Percentiles rank a stretch among this genome's conserved stretches.
Conservation (phyloP, 2,113 vertebrate genomes). For the Morone saxatilis region DNA sequence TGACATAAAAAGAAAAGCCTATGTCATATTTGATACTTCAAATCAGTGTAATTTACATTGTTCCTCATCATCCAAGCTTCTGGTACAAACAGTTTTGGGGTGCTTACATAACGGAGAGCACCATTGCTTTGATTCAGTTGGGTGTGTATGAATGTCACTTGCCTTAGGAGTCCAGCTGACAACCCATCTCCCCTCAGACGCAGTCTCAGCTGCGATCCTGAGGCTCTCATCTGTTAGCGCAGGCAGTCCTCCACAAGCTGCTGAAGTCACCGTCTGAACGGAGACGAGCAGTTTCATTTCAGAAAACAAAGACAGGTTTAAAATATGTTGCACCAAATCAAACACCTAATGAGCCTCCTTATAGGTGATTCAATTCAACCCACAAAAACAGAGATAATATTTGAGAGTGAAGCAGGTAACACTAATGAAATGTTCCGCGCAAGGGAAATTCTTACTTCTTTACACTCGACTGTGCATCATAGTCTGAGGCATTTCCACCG, state of each 20-base stretch:
- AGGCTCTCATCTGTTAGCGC: slow-evolving; percentile 14
- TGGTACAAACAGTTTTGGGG: slow-evolving; percentile 1
- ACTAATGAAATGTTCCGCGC: background rate
- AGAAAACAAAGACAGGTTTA: background rate
- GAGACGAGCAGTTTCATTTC: background rate
- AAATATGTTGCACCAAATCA: background rate
- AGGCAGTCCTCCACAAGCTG: slow-evolving; percentile 21
- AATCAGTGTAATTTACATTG: slow-evolving; percentile 16
- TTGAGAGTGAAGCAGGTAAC: background rate
- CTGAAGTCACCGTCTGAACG: slow-evolving; percentile 48
- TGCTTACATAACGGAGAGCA: background rate
- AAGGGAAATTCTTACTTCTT: background rate
- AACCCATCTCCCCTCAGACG: background rate
- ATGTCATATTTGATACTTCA: slow-evolving; percentile 10
- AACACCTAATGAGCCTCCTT: background rate
- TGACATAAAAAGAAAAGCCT: background rate
- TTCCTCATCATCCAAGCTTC: background rate
- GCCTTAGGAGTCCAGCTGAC: slow-evolving; percentile 30
- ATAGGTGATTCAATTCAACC: background rate
- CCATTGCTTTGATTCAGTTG: background rate
- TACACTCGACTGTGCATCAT: background rate
- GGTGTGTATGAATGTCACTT: slow-evolving; percentile 34
- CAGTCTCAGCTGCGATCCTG: slow-evolving; percentile 51
- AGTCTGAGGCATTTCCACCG: background rate
- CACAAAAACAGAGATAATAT: background rate